Evolutionary conservation across 2,797 vertebrate species (phyloP), one percentile per base, ranked within the genome.

Genomic region (Erithacus rubecula): DNA sequence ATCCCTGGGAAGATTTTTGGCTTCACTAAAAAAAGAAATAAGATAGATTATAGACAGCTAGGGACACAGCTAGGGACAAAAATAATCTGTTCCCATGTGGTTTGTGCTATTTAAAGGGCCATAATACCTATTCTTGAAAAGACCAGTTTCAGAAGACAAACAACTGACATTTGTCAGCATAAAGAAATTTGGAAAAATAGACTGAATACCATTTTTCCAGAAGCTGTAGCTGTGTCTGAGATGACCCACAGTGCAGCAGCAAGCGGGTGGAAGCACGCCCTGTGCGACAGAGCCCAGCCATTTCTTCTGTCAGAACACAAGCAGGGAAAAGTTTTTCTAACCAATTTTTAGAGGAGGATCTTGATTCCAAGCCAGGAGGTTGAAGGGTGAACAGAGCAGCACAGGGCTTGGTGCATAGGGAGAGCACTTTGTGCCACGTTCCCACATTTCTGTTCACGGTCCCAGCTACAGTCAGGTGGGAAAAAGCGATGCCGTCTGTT

Each of bases 1-100:
- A 93, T 36, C 83, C 82, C 81, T 96, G 97, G 94, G 96, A 96
- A 97, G 89, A 93, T 95, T 94, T 32, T 88, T 92, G 9, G 41
- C 58, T 95, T 63, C 52, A 60, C 82, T 85, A 90, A 89, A 93
- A 83, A 87, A 86, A 84, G 52, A 55, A 70, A 19, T 70, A 91
- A 91, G 44, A 85, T 21, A 67, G 24, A 91, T 85, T 91, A 79
- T 67, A 90, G 62, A 71, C 81, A 96, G 81, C 63, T 86, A 85
- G 37, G 34, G 47, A 88, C 80, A 94, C 81, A 96, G 81, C 63
- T 87, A 86, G n/a, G 36, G 47, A 88, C 80, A 94, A 96, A 96
- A 96, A 96, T 95, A 96, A 94, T 84, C 67, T 53, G 41, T 85
- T 91, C 92, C 70, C 94, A 68, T 68, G 85, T 23, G 85, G 52